These are phyloP conservation scores for Molothrus ater DNA, from an alignment of 2,797 vertebrate genomes.

Conservation along the genomic window DNA sequence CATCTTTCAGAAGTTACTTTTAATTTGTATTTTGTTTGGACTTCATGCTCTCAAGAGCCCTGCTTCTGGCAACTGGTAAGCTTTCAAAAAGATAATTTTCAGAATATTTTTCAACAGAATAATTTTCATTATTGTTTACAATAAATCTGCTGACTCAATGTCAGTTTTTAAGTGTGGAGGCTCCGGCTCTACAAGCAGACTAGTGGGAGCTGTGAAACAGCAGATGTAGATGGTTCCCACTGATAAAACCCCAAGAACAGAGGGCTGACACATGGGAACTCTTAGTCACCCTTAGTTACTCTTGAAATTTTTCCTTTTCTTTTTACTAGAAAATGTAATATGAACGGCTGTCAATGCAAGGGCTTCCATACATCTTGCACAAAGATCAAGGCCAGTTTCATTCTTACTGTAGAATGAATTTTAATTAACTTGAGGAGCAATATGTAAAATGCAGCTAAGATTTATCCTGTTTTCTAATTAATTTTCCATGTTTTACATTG, in stretches of 20 bases:
- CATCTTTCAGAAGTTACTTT: not conserved
- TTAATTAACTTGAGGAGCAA: not conserved
- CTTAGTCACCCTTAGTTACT: not conserved
- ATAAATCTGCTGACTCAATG: not conserved
- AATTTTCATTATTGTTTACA: not conserved
- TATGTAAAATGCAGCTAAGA: not conserved
- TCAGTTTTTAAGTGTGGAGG: not conserved
- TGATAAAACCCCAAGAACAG: not conserved
- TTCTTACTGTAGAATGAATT: not conserved
- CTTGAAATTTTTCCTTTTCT: not conserved
- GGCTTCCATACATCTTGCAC: not conserved
- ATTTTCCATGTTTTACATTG: not conserved
- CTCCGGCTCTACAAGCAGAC: not conserved
- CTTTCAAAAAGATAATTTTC: not conserved
- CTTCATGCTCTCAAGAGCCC: not conserved
- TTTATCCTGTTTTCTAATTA: not conserved
- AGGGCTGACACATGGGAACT: not conserved
- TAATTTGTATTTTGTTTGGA: not conserved
- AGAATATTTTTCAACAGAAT: not conserved
- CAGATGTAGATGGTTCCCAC: not conserved
- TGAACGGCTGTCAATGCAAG: not conserved
- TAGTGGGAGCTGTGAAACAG: not conserved
- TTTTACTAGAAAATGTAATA: not conserved
- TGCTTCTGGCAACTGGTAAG: not conserved
- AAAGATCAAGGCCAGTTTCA: not conserved